Base-by-base conservation (phyloP, 2,113 vertebrate genomes). In the Phyllopteryx taeniolatus region DNA sequence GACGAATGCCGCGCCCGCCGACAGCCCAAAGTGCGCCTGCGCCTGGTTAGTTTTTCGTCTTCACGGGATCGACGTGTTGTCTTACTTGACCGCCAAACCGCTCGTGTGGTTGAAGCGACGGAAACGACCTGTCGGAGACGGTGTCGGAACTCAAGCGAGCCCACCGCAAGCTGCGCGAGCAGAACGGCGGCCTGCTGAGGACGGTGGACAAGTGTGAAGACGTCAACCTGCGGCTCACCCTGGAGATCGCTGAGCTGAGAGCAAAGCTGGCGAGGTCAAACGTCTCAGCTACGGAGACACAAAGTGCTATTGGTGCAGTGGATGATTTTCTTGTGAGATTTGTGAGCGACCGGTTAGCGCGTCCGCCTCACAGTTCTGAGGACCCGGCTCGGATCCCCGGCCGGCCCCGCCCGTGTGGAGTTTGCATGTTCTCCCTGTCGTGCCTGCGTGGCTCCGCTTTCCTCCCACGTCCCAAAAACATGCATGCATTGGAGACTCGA, bases 121-220 rank as follows among this genome's bases (percentile, higher is more conserved):
- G 79, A 22, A 85, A 77, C 71, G 89, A 92, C 66, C 74, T 93
- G 72, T 63, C 84, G 20, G 76, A 39, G 27, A 79, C 85, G 5
- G 84, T 93, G 70, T 79, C 86, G 11, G 90, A 93, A 43, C 78
- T 93, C 78, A 90, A 89, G 78, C 88, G 84, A 14, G 82, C 88
- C 33, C 88, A 90, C 60, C 78, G 74, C 68, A 89, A 85, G 27
- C 81, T 93, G 73, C 91, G 74, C 0, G 88, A 90, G 64, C 91
- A 93, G 83, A 94, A 93, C 87, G 85, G 80, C 78, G 80, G 78
- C 67, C 86, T 94, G 74, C 33, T 90, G 76, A 89, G 78, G 84
- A 91, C 77, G 0, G 73, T 93, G 76, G 79, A 90, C 72, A 88
- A 92, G 74, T 87, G 91, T 74, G 93, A 94, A 31, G 93, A 93